Conservation (phyloP, 2,113 vertebrate genomes). For the Podarcis muralis region DNA sequence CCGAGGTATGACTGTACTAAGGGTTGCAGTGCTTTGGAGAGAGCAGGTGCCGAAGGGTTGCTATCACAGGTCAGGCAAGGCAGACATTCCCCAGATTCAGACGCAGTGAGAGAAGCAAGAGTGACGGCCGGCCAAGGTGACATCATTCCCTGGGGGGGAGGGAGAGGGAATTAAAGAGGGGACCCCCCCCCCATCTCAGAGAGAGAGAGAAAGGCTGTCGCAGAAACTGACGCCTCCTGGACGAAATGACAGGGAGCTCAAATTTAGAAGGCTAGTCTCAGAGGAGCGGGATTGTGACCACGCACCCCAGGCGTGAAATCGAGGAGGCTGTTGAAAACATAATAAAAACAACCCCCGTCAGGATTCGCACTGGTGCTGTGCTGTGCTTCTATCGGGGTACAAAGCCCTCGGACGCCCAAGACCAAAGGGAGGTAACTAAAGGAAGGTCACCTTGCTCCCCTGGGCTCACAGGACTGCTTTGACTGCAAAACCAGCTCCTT, state of each 20-base stretch:
- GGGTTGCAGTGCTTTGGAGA: neutral
- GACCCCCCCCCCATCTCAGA: rapidly evolving
- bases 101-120: neutral
- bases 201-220: neutral
- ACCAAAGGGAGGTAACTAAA: too few relatives aligned
- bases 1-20: too few relatives aligned
- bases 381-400: neutral
- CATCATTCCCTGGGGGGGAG: rapidly evolving
- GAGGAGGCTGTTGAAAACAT: rapidly evolving
- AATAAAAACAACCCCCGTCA: too few relatives aligned
- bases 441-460: too few relatives aligned
- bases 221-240: neutral
- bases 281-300: conserved; percentile 1
- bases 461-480: too few relatives aligned
- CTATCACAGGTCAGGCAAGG: conserved; percentile 15
- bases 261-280: neutral
- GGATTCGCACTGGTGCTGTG: conserved; percentile 2
- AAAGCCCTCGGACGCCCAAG: too few relatives aligned
- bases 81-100: conserved; percentile 50
- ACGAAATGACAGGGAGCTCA: neutral
- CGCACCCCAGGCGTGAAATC: neutral
- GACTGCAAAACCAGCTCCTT: too few relatives aligned
- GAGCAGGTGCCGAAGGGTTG: conserved; percentile 47
- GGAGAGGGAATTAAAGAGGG: neutral
- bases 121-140: conserved; percentile 41